Evolutionary conservation across 1,140 invertebrate genomes (phyloP).

Genomic region (Sminthurides bifidus): DNA sequence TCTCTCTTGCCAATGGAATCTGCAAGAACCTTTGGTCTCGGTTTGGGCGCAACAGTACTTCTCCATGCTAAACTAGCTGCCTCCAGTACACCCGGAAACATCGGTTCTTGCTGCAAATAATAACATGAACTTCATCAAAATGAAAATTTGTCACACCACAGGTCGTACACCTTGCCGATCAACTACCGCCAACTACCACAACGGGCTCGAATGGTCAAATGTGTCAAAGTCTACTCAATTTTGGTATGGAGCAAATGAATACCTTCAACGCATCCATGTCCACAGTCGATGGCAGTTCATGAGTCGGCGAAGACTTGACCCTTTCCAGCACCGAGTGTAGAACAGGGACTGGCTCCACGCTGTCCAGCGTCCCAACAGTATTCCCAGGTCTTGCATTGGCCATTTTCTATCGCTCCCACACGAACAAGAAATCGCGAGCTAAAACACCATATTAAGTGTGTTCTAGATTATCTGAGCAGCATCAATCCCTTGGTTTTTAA

Average conservation of each 20-base stretch:
- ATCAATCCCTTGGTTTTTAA: too few relatives aligned
- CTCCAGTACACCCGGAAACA: background rate
- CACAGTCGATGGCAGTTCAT: slow-evolving; percentile 26
- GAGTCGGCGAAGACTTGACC: slow-evolving; percentile 11
- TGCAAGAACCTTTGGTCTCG: slow-evolving; percentile 3
- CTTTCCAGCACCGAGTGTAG: slow-evolving; percentile 16
- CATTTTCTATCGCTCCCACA: slow-evolving; percentile 1
- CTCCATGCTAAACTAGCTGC: slow-evolving; percentile 11
- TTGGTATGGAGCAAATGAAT: background rate
- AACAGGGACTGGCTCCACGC: slow-evolving; percentile 12
- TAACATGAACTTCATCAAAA: too few relatives aligned
- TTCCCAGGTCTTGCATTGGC: slow-evolving; percentile 6
- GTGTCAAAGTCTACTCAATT: too few relatives aligned
- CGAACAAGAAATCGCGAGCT: too few relatives aligned
- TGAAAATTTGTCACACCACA: too few relatives aligned
- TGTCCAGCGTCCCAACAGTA: background rate
- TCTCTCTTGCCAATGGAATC: background rate
- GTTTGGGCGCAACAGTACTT: slow-evolving; percentile 8
- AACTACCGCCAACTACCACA: too few relatives aligned
- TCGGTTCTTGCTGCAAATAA: background rate
- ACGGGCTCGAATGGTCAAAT: too few relatives aligned
- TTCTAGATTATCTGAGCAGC: too few relatives aligned
- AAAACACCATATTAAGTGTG: too few relatives aligned
- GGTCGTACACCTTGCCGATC: too few relatives aligned
- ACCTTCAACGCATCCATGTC: slow-evolving; percentile 31